A percentile compares a stretch with the other conserved stretches of the same genome.
phyloP scores from a whole-genome alignment of 2,113 vertebrate genomes.

The Prinia subflava region DNA sequence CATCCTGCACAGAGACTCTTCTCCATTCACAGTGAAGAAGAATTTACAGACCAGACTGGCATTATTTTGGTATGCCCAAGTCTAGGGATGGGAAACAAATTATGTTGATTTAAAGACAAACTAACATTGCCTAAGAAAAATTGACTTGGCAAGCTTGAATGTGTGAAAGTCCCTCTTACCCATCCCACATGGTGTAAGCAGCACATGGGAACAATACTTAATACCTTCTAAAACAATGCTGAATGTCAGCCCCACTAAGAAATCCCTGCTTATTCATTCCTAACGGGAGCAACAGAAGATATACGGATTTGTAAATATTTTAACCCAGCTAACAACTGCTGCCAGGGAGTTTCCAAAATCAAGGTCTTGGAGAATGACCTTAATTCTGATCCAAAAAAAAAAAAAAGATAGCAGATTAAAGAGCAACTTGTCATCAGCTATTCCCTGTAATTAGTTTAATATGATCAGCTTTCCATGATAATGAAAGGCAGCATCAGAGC shows the following conservation, averaged over 20 bases:
- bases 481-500: conserved; percentile 46
- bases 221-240: conserved; percentile 27
- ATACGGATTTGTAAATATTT: conserved; percentile 45
- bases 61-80: neutral
- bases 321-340: conserved; percentile 41
- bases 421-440: conserved; percentile 56
- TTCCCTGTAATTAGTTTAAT: conserved; percentile 63
- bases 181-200: neutral
- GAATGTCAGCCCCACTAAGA: neutral
- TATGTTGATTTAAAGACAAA: neutral
- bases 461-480: conserved; percentile 58
- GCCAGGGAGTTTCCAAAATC: conserved; percentile 57
- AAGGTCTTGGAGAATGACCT: conserved; percentile 19
- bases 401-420: conserved; percentile 23
- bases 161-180: conserved; percentile 24
- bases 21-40: neutral
- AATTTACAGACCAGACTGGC: neutral
- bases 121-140: neutral
- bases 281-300: neutral
- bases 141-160: conserved; percentile 10
- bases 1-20: neutral
- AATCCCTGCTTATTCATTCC: conserved; percentile 47
- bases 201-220: neutral
- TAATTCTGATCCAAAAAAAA: conserved; percentile 9
- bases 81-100: neutral